Conservation (phyloP, 2,888 invertebrate genomes). For the Drosophila suboccidentalis region DNA sequence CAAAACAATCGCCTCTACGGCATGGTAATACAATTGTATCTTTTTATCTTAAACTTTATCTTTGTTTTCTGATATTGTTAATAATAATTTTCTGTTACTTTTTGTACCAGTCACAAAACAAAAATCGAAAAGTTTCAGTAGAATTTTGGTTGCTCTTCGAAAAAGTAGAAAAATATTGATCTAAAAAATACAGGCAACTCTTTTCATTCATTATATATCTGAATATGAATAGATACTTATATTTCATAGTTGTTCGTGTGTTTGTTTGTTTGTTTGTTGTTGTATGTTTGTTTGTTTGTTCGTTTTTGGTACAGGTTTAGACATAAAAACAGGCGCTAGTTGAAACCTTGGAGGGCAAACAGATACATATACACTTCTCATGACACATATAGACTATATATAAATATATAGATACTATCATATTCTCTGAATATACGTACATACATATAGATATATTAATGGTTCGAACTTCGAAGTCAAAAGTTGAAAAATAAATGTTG, state of each 20-base stretch:
- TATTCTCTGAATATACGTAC: constrained; percentile 17
- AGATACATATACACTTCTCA: constrained; percentile 57
- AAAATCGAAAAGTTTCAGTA: constrained; percentile 27
- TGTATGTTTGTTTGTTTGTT: constrained; percentile 20
- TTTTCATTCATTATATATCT: constrained; percentile 28
- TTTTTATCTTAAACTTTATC: constrained; percentile 5
- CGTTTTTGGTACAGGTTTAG: constrained; percentile 63
- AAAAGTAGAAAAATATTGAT: constrained; percentile 77
- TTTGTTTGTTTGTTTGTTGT: constrained; percentile 30
- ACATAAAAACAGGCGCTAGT: constrained; percentile 77
- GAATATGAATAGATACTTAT: constrained; percentile 29
- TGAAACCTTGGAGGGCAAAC: constrained; percentile 79
- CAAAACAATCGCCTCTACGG: constrained; percentile 36
- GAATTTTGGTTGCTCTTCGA: constrained; percentile 50
- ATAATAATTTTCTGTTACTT: constrained; percentile 1
- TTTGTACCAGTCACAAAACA: constrained; percentile 41
- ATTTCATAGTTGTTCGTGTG: constrained; percentile 37
- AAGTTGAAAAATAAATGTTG: constrained; percentile 7
- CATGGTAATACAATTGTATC: constrained; percentile 13
- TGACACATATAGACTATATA: constrained; percentile 29
- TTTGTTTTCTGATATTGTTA: constrained; percentile 1
- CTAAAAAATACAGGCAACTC: constrained; percentile 77
- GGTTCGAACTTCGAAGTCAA: constrained; percentile 32
- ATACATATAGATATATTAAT: constrained; percentile 22
- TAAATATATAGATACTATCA: constrained; percentile 27